Evolutionary conservation across 2,113 vertebrate species (phyloP).

Genomic region (Potamarius usumacintae): DNA sequence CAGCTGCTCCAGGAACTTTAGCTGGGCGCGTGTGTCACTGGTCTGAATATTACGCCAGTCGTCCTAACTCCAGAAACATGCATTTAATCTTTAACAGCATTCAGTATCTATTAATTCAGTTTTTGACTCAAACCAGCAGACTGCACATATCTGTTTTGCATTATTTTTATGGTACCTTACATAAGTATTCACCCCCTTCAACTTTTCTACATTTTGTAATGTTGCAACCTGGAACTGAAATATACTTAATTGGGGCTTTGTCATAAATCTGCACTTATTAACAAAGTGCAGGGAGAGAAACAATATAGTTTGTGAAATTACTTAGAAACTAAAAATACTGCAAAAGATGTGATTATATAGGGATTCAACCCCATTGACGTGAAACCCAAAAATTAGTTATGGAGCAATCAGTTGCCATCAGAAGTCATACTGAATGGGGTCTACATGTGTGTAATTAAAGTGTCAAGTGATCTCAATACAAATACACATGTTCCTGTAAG

Average conservation of each 20-base stretch:
- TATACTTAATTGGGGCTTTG: neutral
- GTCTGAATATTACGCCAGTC: conserved; percentile 72
- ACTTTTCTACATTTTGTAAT: neutral
- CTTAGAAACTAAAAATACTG: neutral
- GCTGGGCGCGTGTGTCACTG: conserved; percentile 84
- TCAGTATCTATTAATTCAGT: neutral
- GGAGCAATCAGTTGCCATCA: neutral
- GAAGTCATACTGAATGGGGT: neutral
- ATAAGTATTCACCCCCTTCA: neutral
- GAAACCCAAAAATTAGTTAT: neutral
- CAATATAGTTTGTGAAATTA: neutral
- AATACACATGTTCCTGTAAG: neutral
- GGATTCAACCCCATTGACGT: neutral
- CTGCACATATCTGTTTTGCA: neutral
- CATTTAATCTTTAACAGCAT: neutral
- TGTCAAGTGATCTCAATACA: neutral
- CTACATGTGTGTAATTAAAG: neutral
- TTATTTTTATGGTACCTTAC: neutral
- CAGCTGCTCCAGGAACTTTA: conserved; percentile 89
- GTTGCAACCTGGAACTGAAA: neutral
- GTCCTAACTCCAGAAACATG: conserved; percentile 67
- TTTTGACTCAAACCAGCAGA: neutral
- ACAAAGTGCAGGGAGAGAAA: neutral
- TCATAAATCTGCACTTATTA: neutral
- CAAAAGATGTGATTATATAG: neutral